These are phyloP conservation scores for Podabrus alpinus DNA, from an alignment of 2,888 invertebrate species.

Conservation along the genomic window DNA sequence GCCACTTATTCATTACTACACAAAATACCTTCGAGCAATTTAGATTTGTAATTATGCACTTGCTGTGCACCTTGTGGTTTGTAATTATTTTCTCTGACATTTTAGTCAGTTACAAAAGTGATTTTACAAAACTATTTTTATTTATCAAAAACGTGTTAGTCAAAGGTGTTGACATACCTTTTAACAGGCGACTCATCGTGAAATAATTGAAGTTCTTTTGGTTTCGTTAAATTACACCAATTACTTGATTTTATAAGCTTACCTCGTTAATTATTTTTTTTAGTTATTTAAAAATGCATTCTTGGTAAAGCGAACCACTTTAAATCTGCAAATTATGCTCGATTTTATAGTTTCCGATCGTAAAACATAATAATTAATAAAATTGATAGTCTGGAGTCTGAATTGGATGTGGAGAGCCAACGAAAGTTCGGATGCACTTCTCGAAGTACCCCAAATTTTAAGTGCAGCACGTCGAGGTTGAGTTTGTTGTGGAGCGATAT, in stretches of 20 bases:
- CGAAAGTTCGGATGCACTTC: no score
- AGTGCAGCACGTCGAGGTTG: no score
- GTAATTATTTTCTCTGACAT: slow-evolving; percentile 8
- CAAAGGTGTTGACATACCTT: slow-evolving; percentile 6
- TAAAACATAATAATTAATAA: neutral
- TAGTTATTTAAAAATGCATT: neutral
- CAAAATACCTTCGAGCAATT: slow-evolving; percentile 2
- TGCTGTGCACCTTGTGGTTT: neutral
- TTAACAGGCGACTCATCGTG: neutral
- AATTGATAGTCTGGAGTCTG: neutral
- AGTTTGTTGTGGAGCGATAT: no score
- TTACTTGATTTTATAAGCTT: neutral
- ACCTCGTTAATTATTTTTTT: neutral
- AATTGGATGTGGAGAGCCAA: no score
- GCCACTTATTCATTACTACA: neutral
- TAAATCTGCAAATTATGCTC: neutral
- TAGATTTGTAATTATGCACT: neutral
- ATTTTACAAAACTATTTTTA: slow-evolving; percentile 5
- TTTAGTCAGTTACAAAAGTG: slow-evolving; percentile 2
- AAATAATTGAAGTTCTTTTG: no score
- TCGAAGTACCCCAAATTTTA: no score
- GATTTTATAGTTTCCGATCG: neutral
- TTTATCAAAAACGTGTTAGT: slow-evolving; percentile 3
- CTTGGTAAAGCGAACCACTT: neutral
- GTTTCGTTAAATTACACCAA: neutral